Evolutionary conservation across 2,797 vertebrate genomes (phyloP), one percentile per base, ranked within the genome.

Genomic region (Carapus acus): DNA sequence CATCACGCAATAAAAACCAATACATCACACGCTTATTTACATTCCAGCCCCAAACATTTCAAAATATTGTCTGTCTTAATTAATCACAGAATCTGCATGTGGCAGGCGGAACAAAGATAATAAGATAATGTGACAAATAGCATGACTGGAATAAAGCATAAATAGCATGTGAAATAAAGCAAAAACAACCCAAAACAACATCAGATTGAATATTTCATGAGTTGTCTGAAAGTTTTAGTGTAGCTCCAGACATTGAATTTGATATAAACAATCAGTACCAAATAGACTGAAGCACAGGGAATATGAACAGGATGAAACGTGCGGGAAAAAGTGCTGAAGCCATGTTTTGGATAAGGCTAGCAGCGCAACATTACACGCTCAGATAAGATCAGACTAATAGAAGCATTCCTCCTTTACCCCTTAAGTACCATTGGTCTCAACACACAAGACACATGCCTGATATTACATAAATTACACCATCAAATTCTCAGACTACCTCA

Each of bases 11-110:
- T 80, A 86, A 81, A 85, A 82, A 75, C 75, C 77, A 74, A 89
- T 87, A 84, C 79, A 88, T 88, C 83, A 89, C 67, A 56, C 61
- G 75, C 84, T 83, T 85, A 83, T 89, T 88, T 83, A 84, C 79
- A 85, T 86, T 83, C 81, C 69, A 70, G 66, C 70, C 64, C 65
- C 71, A 73, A 78, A 75, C 81, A 77, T 83, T 82, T 78, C 79
- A 27, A 79, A 83, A 85, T 73, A 82, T 68, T 88, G 79, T 88
- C 85, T 81, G 64, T 78, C 23, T 39, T 74, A 76, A 88, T 89
- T 86, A 81, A 87, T 89, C 83, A 87, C 67, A 46, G 70, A 79
- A 85, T 80, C 79, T 83, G 73, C 79, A 85, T 76, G 75, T 71
- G 74, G 83, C 64, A 58, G 57, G 43, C 53, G 18, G 61, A 67